Percentiles rank a stretch among this genome's conserved stretches.
These are phyloP conservation scores for Lordiphosa clarofinis DNA, from an alignment of 1,140 invertebrate species.

Conservation along the genomic window DNA sequence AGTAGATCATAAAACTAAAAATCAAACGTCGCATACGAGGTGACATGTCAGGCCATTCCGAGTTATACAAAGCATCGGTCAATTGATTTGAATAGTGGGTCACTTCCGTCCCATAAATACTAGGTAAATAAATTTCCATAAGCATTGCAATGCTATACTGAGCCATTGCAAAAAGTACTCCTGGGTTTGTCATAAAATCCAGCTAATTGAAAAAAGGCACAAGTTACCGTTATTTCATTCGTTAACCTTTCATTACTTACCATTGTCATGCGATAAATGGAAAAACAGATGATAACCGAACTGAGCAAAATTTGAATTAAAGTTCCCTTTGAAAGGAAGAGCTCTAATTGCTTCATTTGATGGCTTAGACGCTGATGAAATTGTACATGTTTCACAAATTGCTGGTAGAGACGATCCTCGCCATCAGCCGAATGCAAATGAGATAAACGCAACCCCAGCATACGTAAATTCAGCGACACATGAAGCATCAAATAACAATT, in stretches of 20 bases:
- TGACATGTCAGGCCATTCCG: conserved; percentile 44
- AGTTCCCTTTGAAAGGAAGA: conserved; percentile 44
- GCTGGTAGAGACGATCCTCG: neutral
- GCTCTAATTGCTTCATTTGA: conserved; percentile 22
- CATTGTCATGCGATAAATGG: conserved; percentile 49
- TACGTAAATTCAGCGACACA: conserved; percentile 38
- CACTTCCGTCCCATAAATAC: conserved; percentile 56
- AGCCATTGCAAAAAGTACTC: conserved; percentile 34
- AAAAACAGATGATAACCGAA: conserved; percentile 50
- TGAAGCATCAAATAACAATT: conserved; percentile 60
- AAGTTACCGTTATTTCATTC: neutral
- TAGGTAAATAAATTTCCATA: conserved; percentile 52
- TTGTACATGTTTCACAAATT: conserved; percentile 29
- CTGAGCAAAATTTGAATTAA: conserved; percentile 56
- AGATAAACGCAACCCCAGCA: conserved; percentile 47
- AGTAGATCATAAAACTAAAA: conserved; percentile 44
- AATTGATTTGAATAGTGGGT: conserved; percentile 37
- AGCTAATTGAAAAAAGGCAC: conserved; percentile 4
- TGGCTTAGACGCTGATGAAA: conserved; percentile 26
- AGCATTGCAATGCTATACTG: conserved; percentile 50
- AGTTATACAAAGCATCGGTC: conserved; percentile 32
- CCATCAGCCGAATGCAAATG: neutral
- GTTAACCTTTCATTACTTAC: conserved; percentile 22
- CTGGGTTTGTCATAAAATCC: conserved; percentile 19
- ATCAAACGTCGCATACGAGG: conserved; percentile 38